Evolutionary conservation across 2,888 invertebrate species (phyloP).

Genomic region (Drosophila mulleri): DNA sequence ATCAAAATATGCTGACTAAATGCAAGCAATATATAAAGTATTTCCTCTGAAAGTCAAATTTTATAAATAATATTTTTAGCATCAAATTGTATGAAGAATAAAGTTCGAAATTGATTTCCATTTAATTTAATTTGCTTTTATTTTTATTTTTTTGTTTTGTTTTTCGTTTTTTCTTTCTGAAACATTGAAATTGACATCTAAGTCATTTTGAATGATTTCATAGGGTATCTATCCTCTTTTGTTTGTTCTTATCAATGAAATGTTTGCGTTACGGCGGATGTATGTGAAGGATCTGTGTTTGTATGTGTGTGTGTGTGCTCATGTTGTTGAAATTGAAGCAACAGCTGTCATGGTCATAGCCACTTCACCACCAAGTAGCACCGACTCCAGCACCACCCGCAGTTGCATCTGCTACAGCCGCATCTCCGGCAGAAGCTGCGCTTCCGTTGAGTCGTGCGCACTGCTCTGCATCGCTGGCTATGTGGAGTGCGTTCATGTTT

Average conservation of each 20-base stretch:
- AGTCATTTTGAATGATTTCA: constrained; percentile 71
- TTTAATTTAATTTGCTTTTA: constrained; percentile 67
- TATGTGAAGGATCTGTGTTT: constrained; percentile 56
- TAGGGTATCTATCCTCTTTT: constrained; percentile 35
- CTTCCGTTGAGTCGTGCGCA: constrained; percentile 78
- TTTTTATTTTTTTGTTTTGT: constrained; percentile 42
- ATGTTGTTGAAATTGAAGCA: constrained; percentile 41
- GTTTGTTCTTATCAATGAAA: constrained; percentile 64
- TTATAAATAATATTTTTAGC: constrained; percentile 49
- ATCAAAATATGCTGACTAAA: constrained; percentile 14
- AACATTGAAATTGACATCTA: constrained; percentile 79
- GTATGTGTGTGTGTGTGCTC: constrained; percentile 17
- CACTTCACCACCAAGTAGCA: constrained; percentile 68
- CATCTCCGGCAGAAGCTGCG: constrained; percentile 55
- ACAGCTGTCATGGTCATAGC: constrained; percentile 62
- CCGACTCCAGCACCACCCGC: constrained; percentile 49
- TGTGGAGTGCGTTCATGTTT: constrained; percentile 82
- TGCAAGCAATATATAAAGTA: constrained; percentile 31
- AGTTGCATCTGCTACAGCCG: constrained; percentile 45
- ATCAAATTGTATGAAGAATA: constrained; percentile 59
- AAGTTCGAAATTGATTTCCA: constrained; percentile 55
- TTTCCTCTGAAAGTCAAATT: constrained; percentile 45
- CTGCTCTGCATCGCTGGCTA: constrained; percentile 80
- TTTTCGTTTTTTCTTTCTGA: constrained; percentile 53
- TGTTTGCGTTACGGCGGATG: constrained; percentile 65